These are phyloP conservation scores for Pionites leucogaster DNA, from an alignment of 2,113 vertebrate genomes.

Conservation along the genomic window DNA sequence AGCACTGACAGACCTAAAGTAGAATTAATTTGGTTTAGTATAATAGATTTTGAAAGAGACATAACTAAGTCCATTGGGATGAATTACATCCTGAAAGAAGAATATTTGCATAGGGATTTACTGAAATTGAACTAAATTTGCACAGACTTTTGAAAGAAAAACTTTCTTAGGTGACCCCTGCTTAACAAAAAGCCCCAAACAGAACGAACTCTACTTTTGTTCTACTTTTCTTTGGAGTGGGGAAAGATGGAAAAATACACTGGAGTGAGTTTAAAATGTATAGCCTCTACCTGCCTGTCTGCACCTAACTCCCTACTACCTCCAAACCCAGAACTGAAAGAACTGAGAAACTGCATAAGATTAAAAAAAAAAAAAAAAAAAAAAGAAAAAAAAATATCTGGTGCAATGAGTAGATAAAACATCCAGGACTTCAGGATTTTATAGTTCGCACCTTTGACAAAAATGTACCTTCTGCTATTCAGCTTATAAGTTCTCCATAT, in stretches of 20 bases:
- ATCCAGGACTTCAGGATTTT: not conserved
- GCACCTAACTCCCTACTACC: not conserved
- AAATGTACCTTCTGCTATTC: not conserved
- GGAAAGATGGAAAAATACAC: not conserved
- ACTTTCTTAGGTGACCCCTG: not conserved
- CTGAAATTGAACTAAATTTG: not conserved
- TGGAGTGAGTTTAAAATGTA: not conserved
- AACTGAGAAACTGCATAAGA: not conserved
- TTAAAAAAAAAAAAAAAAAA: not conserved
- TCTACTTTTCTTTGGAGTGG: not conserved
- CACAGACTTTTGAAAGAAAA: not conserved
- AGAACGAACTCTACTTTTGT: not conserved
- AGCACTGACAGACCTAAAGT: not conserved
- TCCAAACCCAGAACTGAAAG: not conserved
- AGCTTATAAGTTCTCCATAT: not conserved
- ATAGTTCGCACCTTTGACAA: not conserved
- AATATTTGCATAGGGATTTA: constrained; percentile 1
- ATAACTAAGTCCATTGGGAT: not conserved
- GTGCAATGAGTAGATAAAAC: not conserved
- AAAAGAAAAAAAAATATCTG: not conserved
- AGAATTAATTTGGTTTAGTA: not conserved
- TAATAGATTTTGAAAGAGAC: not conserved
- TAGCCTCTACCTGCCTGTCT: not conserved
- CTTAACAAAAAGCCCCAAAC: not conserved
- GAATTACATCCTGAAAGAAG: not conserved